Evolutionary conservation across 2,113 vertebrate species (phyloP), one percentile per base, ranked within the genome.

Genomic region (Columbina picui): DNA sequence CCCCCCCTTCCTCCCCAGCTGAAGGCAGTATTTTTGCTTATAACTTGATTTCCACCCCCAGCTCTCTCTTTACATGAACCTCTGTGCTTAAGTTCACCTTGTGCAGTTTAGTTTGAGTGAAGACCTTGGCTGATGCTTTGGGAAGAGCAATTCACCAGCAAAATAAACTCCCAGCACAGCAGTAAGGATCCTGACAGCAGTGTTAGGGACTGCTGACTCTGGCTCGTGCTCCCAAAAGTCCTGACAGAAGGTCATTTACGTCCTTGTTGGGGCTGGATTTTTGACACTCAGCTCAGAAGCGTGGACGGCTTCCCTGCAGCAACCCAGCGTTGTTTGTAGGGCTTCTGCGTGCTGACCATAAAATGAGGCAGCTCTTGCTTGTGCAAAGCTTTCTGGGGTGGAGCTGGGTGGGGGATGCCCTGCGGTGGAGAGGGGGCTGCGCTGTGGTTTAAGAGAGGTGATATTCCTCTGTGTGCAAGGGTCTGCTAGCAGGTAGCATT

Each of bases 271-370:
- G 55, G 19, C 36, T 76, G 53, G 50, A 10, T 69, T 80, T 85
- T n/a, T 38, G 17, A 14, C n/a, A 53, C 19, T 80, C 4, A 9
- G 26, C 36, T 71, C 0, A 0, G 57, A 87, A 16, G 15, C 3
- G 1, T 1, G 2, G 26, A 19, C 32, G 12, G 0, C 16, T 26
- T 56, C 39, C 25, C 11, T 34, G n/a, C 7, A 1, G 1, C 39
- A 45, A 45, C 38, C 9, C 15, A 16, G 43, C 3, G 0, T 6
- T 60, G 14, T 49, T 71, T 1, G 1, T 49, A 50, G 30, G 22
- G 36, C 41, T 3, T 3, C 47, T 74, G 39, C 12, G 41, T 29
- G 49, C 83, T 73, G 49, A 10, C 45, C 79, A 5, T 39, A 39
- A 60, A 79, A 76, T 30, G 8, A 39, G 30, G 17, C 4, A 4